A percentile compares a stretch with the other conserved stretches of the same genome.
These are phyloP conservation scores for Hydriomena furcata DNA, from an alignment of 2,888 invertebrate species.

Conservation along the genomic window DNA sequence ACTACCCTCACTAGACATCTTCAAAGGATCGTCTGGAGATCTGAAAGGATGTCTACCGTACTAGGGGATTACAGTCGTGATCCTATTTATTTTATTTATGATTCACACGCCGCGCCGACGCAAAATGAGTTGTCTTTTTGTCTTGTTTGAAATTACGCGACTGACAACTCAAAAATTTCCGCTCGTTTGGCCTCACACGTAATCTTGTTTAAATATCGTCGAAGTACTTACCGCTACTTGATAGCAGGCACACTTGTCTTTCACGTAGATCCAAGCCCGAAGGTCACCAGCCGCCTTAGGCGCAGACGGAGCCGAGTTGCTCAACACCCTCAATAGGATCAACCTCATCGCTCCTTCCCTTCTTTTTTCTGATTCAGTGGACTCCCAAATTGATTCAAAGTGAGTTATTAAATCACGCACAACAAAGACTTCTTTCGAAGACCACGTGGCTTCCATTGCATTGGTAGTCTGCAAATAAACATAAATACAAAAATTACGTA, in stretches of 20 bases:
- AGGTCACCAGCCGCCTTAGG: conserved; percentile 90
- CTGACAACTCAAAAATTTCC: too few species aligned
- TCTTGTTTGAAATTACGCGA: too few species aligned
- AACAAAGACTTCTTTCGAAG: conserved; percentile 88
- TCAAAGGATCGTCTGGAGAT: too few species aligned
- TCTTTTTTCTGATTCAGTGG: conserved; percentile 88
- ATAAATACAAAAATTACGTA: neutral
- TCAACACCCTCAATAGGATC: conserved; percentile 88
- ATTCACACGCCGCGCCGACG: too few species aligned
- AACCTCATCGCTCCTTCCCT: conserved; percentile 90
- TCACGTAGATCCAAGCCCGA: conserved; percentile 90
- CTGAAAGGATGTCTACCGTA: too few species aligned
- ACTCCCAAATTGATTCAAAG: conserved; percentile 91
- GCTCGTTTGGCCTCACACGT: too few species aligned
- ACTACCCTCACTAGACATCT: too few species aligned
- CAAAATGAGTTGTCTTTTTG: too few species aligned
- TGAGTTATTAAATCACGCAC: conserved; percentile 90
- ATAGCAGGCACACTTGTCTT: conserved; percentile 79
- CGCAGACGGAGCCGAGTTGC: conserved; percentile 82
- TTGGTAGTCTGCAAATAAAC: conserved; percentile 55
- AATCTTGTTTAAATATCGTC: too few species aligned
- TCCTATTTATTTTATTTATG: too few species aligned
- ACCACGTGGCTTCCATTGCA: conserved; percentile 83
- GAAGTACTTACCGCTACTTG: conserved; percentile 85
- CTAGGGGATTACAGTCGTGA: too few species aligned